A percentile compares a stretch with the other conserved stretches of the same genome.
Conservation (phyloP, 2,888 invertebrate genomes). For the Aleiodes alternator region DNA sequence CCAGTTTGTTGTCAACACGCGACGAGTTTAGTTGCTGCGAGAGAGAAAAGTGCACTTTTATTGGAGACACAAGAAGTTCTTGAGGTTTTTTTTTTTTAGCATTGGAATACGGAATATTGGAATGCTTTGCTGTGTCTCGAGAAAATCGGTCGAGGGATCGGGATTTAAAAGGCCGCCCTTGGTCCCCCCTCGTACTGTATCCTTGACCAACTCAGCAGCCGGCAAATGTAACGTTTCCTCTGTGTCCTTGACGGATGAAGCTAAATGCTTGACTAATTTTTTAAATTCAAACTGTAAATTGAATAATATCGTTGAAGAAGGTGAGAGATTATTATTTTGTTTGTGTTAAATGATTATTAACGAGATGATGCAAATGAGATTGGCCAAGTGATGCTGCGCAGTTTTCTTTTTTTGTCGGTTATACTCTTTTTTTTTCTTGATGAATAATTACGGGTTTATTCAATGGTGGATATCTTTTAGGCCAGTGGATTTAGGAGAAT, state of each 20-base stretch:
- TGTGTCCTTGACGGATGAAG: slow-evolving; percentile 50
- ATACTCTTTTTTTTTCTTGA: too few relatives aligned
- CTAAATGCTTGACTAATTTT: slow-evolving; percentile 7
- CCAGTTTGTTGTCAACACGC: slow-evolving; percentile 4
- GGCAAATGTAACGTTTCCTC: slow-evolving; percentile 45
- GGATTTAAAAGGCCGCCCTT: slow-evolving; percentile 30
- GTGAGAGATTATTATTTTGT: slow-evolving; percentile 1
- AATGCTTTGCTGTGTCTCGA: slow-evolving; percentile 71
- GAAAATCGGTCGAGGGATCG: slow-evolving; percentile 59
- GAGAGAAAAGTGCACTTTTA: too few relatives aligned
- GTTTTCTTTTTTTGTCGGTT: too few relatives aligned
- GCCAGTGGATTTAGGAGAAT: too few relatives aligned
- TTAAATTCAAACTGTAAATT: background rate
- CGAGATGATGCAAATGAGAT: too few relatives aligned
- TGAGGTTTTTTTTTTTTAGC: background rate
- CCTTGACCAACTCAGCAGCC: slow-evolving; percentile 14
- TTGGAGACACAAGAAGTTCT: too few relatives aligned
- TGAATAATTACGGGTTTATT: too few relatives aligned
- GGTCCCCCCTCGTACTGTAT: slow-evolving; percentile 1
- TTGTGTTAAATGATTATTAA: too few relatives aligned
- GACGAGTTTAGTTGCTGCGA: background rate
- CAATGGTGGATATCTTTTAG: too few relatives aligned
- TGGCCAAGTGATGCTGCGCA: too few relatives aligned
- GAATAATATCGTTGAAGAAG: background rate
- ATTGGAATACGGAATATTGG: slow-evolving; percentile 58